Conservation (phyloP, 2,113 vertebrate genomes). For the Cyanoderma ruficeps region DNA sequence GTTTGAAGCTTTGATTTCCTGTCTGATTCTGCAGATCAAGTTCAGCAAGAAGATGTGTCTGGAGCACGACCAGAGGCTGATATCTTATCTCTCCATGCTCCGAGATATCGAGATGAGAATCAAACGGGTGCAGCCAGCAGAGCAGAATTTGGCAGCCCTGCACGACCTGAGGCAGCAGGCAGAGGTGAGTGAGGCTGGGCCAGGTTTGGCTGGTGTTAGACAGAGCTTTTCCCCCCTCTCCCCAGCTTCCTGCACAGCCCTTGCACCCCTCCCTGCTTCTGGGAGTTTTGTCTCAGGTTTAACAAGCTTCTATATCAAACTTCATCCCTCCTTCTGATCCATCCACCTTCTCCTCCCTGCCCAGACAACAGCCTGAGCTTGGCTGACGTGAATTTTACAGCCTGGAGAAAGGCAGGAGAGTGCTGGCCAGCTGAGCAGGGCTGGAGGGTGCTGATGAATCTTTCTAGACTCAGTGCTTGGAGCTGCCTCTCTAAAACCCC, state of each 20-base stretch:
- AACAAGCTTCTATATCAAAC: not conserved
- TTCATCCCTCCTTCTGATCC: not conserved
- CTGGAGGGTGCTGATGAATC: not conserved
- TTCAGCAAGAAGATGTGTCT: conserved; percentile 85
- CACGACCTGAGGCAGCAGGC: conserved; percentile 82
- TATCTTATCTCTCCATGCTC: conserved; percentile 88
- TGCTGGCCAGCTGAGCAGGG: not conserved
- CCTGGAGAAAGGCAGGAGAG: not conserved
- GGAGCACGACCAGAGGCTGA: conserved; percentile 86
- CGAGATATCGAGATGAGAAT: conserved; percentile 89
- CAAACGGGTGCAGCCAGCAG: conserved; percentile 77
- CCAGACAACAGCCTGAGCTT: not conserved
- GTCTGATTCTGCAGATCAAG: conserved; percentile 71
- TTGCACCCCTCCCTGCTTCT: not conserved
- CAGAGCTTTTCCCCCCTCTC: not conserved
- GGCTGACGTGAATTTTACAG: not conserved
- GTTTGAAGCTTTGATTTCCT: not conserved
- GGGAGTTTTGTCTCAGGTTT: not conserved
- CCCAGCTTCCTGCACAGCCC: not conserved
- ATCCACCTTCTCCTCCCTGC: not conserved
- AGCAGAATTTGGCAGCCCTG: conserved; percentile 73
- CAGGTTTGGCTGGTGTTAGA: not conserved
- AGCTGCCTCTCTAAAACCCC: not conserved
- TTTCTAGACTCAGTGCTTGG: not conserved
- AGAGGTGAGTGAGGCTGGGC: conserved; percentile 74